Evolutionary conservation across 2,113 vertebrate species (phyloP), one percentile per base, ranked within the genome.

Genomic region (Chitala chitala): DNA sequence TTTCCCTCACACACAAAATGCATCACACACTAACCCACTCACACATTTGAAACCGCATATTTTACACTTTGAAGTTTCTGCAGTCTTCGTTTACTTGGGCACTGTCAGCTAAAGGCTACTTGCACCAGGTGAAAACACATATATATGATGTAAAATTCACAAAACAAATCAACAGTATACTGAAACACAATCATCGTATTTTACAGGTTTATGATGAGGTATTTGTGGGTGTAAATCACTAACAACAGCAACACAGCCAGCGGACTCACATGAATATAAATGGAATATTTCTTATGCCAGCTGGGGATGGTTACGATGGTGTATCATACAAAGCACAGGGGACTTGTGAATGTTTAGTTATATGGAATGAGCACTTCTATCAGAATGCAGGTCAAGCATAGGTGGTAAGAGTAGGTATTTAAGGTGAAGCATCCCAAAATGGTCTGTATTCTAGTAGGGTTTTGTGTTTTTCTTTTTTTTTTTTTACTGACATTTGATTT

Each of bases 41-140:
- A 44, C 69, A 77, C 31, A 15, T 48, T 55, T 76, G 79, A n/a
- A n/a, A n/a, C 80, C 78, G 75, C 76, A 65, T 70, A 61, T 74
- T 76, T 70, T 73, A 78, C 76, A 66, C 71, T 72, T 71, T 59
- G 26, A 65, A 36, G 15, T 38, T n/a, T n/a, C 46, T 42, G 42
- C 58, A 20, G n/a, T 75, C 42, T 73, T 69, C 69, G 55, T 76
- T 72, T 65, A 44, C 80, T 73, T 76, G 69, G 59, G 42, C 15
- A 74, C 5, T 22, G 51, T 55, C 31, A 26, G 10, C 20, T 40
- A 8, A 20, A 38, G 58, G 38, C 38, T 54, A 58, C 53, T 58
- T 54, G 40, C 51, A 72, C 54, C 36, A 58, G 70, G 53, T 36
- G 38, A 72, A 42, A 63, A n/a, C 31, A 40, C n/a, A 66, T n/a